Base-by-base conservation (phyloP, 2,888 invertebrate species). In the Lochmaea crataegi region DNA sequence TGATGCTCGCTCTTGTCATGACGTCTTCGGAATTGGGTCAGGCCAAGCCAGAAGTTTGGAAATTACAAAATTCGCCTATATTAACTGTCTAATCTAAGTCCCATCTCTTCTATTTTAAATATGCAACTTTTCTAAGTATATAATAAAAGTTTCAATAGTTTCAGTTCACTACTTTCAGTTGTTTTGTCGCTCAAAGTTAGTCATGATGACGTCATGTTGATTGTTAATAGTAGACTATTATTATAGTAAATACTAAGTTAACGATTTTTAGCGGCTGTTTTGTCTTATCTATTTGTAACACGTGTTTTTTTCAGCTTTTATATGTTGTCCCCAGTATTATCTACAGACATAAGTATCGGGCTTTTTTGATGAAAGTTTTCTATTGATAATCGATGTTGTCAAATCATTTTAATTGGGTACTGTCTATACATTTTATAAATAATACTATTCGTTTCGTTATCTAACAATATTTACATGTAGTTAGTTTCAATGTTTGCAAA, bases 1-100 rank as follows among this genome's bases (percentile, higher is more conserved):
- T 32, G 41, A 56, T 58, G 26, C 22, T 16, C 12, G 51, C 18
- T 73, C 68, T 58, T 48, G 60, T 60, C 53, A 58, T 68, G 73
- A 73, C 69, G 56, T 73, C 66, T 67, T 69, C 60, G 68, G 64
- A 79, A 77, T 75, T 80, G 77, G 80, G 79, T 80, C 80, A 80
- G 65, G 70, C 67, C 68, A 60, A 69, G 42, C 22, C 56, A 51
- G 58, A 72, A 71, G 68, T 69, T 70, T 56, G 68, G 75, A 75
- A 70, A 68, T 60, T 22, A 63, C 22, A 32, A 18, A 63, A 18
- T 41, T 68, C 5, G 42, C 4, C 16, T 48, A 22, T 51, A 2
- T 45, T 45, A 12, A 45, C 14, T 45, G 12, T 45, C 11, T 45
- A 14, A 12, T n/a, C 32, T n/a, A 32, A 11, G 3, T 53, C 9